These are phyloP conservation scores for Australoheros scitulus DNA, from an alignment of 2,113 vertebrate species.

Conservation along the genomic window DNA sequence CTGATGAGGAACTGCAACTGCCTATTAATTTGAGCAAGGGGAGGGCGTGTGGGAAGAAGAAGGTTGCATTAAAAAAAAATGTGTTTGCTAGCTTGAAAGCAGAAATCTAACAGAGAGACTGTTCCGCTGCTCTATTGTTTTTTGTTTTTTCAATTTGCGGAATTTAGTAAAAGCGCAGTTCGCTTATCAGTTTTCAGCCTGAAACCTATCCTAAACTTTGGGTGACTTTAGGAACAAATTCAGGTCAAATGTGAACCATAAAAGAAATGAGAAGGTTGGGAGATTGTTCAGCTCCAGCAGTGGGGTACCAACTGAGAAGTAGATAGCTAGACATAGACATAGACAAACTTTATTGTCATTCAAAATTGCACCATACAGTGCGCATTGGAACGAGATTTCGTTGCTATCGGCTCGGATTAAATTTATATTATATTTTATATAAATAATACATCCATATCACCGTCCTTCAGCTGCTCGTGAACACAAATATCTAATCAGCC, in stretches of 20 bases:
- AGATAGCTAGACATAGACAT: too few relatives aligned
- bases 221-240: background rate
- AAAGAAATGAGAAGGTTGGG: background rate
- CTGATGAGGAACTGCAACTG: conserved; percentile 75
- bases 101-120: background rate
- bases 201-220: background rate
- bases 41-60: conserved; percentile 31
- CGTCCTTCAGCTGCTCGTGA: background rate
- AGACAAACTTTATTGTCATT: too few relatives aligned
- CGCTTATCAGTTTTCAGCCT: background rate
- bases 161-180: background rate
- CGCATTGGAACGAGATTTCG: too few relatives aligned
- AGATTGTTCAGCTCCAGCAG: background rate
- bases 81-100: background rate
- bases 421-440: too few relatives aligned
- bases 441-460: background rate
- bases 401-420: too few relatives aligned
- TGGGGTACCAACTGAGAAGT: background rate
- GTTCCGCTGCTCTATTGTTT: background rate
- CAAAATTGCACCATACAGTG: too few relatives aligned
- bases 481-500: background rate
- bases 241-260: background rate
- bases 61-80: background rate
- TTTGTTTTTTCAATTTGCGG: background rate
- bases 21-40: conserved; percentile 67